phyloP scores from a whole-genome alignment of 2,888 invertebrate genomes.

The Xanthia togata region DNA sequence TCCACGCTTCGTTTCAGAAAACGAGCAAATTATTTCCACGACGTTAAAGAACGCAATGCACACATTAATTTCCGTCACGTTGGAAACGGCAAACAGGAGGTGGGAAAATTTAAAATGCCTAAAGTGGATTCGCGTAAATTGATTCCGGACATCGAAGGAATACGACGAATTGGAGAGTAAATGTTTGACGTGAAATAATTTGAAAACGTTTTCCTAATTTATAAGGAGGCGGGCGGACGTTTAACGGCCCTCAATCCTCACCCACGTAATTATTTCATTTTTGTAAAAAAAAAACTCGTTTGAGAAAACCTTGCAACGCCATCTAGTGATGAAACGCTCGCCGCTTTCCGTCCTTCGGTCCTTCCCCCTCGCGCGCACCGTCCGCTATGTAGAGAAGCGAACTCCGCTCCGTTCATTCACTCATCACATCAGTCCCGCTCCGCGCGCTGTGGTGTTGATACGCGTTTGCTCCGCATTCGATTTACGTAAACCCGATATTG shows the following conservation, averaged over 20 bases:
- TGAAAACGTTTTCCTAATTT: constrained; percentile 86
- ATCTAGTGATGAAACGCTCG: constrained; percentile 75
- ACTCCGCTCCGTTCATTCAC: constrained; percentile 79
- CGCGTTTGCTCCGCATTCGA: constrained; percentile 59
- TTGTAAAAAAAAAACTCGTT: constrained; percentile 54
- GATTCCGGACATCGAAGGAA: constrained; percentile 85
- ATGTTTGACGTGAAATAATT: constrained; percentile 85
- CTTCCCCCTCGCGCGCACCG: constrained; percentile 67
- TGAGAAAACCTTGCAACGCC: constrained; percentile 74
- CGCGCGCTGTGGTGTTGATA: constrained; percentile 71
- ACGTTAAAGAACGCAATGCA: constrained; percentile 80
- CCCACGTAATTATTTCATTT: constrained; percentile 73
- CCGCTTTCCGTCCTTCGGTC: constrained; percentile 52
- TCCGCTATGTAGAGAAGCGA: constrained; percentile 64
- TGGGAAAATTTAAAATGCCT: constrained; percentile 83
- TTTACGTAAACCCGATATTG: constrained; percentile 84
- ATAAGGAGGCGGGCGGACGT: constrained; percentile 76
- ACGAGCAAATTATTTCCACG: constrained; percentile 72
- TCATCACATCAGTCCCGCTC: constrained; percentile 85
- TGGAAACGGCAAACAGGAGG: constrained; percentile 77
- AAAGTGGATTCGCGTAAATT: constrained; percentile 85
- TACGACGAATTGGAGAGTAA: constrained; percentile 82
- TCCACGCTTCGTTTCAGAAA: constrained; percentile 70
- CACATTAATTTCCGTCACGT: constrained; percentile 88
- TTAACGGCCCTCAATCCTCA: constrained; percentile 62